Evolutionary conservation across 2,113 vertebrate species (phyloP).

Genomic region (Pavo muticus): DNA sequence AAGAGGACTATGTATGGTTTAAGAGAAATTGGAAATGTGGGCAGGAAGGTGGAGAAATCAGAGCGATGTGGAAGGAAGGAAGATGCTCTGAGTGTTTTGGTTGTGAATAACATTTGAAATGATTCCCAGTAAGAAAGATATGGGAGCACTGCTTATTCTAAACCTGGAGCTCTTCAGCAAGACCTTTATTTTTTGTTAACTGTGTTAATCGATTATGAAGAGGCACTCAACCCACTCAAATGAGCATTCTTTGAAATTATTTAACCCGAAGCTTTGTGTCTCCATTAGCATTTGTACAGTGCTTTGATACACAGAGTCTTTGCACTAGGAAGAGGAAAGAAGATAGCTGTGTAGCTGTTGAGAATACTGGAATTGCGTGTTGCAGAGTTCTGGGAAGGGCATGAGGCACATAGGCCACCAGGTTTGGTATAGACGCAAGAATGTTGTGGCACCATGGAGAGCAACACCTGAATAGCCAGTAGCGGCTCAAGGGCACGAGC

Average conservation of each 20-base stretch:
- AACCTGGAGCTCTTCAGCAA: neutral
- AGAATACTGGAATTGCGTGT: neutral
- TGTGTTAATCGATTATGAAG: neutral
- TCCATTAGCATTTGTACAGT: fast-evolving
- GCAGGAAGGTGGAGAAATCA: neutral
- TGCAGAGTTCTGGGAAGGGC: neutral
- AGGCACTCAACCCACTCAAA: neutral
- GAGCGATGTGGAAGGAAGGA: neutral
- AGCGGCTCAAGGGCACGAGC: neutral
- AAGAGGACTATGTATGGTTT: neutral
- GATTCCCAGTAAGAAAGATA: neutral
- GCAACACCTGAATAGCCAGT: neutral
- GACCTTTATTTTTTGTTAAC: neutral
- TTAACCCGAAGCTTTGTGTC: neutral
- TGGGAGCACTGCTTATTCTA: neutral
- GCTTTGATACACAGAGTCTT: neutral
- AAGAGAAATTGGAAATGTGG: neutral
- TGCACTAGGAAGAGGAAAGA: neutral
- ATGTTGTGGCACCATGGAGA: neutral
- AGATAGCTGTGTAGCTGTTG: neutral
- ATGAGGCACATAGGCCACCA: neutral
- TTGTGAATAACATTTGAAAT: neutral
- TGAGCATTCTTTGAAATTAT: neutral
- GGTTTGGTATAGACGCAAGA: neutral
- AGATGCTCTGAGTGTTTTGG: neutral